A percentile compares a stretch with the other conserved stretches of the same genome.
These are phyloP conservation scores for Pollenia griseotomentosa DNA, from an alignment of 2,888 invertebrate genomes.

Conservation along the genomic window DNA sequence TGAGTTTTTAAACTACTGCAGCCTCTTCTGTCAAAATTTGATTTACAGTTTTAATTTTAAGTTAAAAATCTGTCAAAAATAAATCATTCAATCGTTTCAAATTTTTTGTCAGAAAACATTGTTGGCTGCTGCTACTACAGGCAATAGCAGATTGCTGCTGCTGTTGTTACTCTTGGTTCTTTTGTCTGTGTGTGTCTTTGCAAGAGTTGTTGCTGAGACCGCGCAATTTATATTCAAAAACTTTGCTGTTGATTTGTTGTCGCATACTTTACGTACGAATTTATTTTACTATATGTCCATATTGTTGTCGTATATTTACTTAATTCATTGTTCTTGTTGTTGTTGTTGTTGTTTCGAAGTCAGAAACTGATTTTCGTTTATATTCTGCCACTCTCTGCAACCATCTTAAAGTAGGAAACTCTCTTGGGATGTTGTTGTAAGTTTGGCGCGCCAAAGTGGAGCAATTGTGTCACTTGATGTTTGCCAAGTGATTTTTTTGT, in stretches of 20 bases:
- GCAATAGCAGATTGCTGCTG: slow-evolving; percentile 37
- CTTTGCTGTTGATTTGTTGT: slow-evolving; percentile 57
- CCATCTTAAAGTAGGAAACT: slow-evolving; percentile 19
- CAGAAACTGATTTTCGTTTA: slow-evolving; percentile 12
- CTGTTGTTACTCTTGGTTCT: slow-evolving; percentile 29
- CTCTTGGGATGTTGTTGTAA: slow-evolving; percentile 33
- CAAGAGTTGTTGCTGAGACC: slow-evolving; percentile 34
- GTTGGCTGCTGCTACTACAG: slow-evolving; percentile 64
- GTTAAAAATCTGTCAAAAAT: slow-evolving; percentile 83
- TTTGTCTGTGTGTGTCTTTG: background rate
- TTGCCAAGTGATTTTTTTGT: slow-evolving; percentile 67
- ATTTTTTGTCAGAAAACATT: slow-evolving; percentile 73
- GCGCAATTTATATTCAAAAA: slow-evolving; percentile 41
- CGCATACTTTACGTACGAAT: slow-evolving; percentile 35
- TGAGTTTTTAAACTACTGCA: slow-evolving; percentile 64
- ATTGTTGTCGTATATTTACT: slow-evolving; percentile 52
- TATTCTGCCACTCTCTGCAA: slow-evolving; percentile 21
- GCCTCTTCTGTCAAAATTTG: slow-evolving; percentile 79
- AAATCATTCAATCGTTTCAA: slow-evolving; percentile 81
- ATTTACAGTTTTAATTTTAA: slow-evolving; percentile 83
- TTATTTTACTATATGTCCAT: slow-evolving; percentile 37
- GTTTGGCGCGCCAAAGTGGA: slow-evolving; percentile 69
- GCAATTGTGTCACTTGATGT: slow-evolving; percentile 66
- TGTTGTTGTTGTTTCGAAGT: slow-evolving; percentile 12
- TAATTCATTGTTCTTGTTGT: slow-evolving; percentile 26